phyloP scores from a whole-genome alignment of 2,113 vertebrate genomes.

The Axis porcinus region DNA sequence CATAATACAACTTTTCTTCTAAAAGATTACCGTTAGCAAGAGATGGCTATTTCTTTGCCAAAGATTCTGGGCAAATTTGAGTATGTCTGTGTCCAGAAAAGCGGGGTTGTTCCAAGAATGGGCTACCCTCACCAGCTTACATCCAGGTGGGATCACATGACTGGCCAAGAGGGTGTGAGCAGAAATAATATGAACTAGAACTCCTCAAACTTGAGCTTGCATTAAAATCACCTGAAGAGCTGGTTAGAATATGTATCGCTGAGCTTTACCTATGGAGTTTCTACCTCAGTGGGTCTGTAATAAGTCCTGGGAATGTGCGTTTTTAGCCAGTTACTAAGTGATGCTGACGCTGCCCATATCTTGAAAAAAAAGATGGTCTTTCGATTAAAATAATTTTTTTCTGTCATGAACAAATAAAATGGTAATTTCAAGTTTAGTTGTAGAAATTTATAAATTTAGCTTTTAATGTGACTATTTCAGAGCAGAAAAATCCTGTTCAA shows the following conservation, averaged over 20 bases:
- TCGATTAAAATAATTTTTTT: not conserved
- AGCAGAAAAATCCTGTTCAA: not conserved
- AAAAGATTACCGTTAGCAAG: not conserved
- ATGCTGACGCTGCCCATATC: not conserved
- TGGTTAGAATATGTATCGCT: not conserved
- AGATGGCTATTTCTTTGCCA: not conserved
- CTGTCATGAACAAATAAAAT: not conserved
- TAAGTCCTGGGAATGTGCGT: not conserved
- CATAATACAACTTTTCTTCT: not conserved
- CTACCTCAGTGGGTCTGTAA: not conserved
- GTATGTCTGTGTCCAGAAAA: not conserved
- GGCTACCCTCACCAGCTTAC: not conserved
- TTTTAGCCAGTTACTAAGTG: not conserved
- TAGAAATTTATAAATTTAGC: not conserved
- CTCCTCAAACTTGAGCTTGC: not conserved
- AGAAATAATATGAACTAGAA: not conserved
- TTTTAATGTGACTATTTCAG: not conserved
- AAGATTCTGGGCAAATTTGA: not conserved
- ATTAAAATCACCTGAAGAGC: not conserved
- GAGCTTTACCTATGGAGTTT: not conserved
- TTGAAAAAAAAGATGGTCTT: not conserved
- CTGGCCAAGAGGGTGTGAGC: not conserved
- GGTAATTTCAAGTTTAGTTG: not conserved
- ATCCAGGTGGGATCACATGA: not conserved
- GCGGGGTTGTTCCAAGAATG: not conserved